Evolutionary conservation across 2,888 invertebrate genomes (phyloP), one percentile per base, ranked within the genome.

Genomic region (Archaeoteleia sp.): DNA sequence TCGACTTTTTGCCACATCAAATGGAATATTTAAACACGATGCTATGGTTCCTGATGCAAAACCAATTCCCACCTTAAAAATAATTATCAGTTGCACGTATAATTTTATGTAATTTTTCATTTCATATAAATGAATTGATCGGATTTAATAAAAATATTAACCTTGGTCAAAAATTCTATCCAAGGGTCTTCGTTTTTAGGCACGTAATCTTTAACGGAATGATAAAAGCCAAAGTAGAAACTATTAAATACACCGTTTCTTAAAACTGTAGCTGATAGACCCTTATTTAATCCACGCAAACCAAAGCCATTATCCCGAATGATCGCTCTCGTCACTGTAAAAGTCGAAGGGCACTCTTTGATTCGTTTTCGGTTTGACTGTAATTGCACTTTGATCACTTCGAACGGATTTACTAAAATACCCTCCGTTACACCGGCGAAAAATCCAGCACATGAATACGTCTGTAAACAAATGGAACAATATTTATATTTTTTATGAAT

Each of bases 151-250:
- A 12, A 34, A 13, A 13, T 10, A 2, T 23, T 27, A 25, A 82
- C 90, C 87, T 95, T 94, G 25, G 91, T 88, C 1, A 90, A 84
- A 76, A 95, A 93, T 81, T 94, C 94, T 42, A 89, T 78, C 5
- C 90, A 80, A 0, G 89, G 88, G 85, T 94, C 92, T 89, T 92
- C 84, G 79, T 88, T 89, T 77, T 90, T 90, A 7, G 93, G 92
- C 49, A 93, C 80, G 73, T 86, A 87, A 42, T 91, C 92, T 86
- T 95, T 96, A 0, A 96, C 92, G 71, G 95, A 95, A 86, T 97
- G 95, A 85, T 97, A 97, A 83, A 97, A 95, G 25, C 97, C 96
- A 82, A 98, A 97, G 86, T 97, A 98, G 42, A 96, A 89, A 91
- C 93, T 94, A 84, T 97, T 98, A 84, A 96, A 97, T 2, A 94